Conservation (phyloP, 2,888 invertebrate species). For the Galerucella nymphaeae region DNA sequence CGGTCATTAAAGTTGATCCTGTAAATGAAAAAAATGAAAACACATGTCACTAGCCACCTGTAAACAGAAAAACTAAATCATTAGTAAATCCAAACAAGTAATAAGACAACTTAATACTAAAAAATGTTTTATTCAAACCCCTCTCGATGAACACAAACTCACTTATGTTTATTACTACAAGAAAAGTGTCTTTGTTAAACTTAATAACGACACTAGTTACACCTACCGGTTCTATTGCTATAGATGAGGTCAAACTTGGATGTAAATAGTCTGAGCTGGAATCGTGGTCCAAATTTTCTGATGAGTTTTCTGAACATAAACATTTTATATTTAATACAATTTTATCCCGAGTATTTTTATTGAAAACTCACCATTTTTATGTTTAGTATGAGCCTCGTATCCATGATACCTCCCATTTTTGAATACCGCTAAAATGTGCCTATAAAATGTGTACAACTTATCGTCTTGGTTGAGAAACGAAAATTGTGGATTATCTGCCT, state of each 20-base stretch:
- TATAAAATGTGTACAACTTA: conserved; percentile 88
- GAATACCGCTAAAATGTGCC: conserved; percentile 77
- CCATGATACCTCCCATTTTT: conserved; percentile 75
- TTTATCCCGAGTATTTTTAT: not conserved
- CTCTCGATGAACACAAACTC: conserved; percentile 41
- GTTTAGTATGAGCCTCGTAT: conserved; percentile 63
- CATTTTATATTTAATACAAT: not conserved
- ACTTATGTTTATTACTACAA: conserved; percentile 47
- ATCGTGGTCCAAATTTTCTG: conserved; percentile 37
- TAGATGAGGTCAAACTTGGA: conserved; percentile 77
- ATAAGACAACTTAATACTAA: conserved; percentile 48
- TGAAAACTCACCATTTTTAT: conserved; percentile 60
- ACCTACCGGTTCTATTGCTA: conserved; percentile 75
- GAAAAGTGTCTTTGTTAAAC: conserved; percentile 47
- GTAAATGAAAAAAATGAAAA: conserved; percentile 46
- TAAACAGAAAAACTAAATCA: conserved; percentile 59
- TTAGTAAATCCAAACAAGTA: conserved; percentile 54
- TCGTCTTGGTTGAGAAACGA: conserved; percentile 91
- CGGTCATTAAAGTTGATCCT: conserved; percentile 32
- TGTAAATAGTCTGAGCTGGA: conserved; percentile 80
- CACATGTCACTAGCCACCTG: conserved; percentile 52
- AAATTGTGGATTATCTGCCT: conserved; percentile 92
- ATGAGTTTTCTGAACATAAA: conserved; percentile 35
- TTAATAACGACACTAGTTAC: conserved; percentile 52
- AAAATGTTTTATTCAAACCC: conserved; percentile 65